phyloP scores from a whole-genome alignment of 2,797 vertebrate species.

The Phalloptychus januarius region DNA sequence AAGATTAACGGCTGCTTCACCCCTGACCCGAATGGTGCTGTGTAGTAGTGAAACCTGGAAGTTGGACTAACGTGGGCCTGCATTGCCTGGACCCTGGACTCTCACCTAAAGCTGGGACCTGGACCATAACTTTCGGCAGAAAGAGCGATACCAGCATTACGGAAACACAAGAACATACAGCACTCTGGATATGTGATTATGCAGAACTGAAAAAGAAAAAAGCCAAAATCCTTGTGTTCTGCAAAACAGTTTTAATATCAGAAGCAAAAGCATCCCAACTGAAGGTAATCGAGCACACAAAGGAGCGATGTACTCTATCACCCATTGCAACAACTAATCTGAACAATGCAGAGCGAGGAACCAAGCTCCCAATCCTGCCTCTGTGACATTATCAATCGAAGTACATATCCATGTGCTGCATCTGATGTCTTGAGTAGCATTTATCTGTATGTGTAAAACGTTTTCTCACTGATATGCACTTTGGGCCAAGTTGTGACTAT shows the following conservation, averaged over 20 bases:
- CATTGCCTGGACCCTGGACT: conserved; percentile 44
- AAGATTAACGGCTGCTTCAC: conserved; percentile 79
- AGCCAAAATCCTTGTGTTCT: conserved; percentile 60
- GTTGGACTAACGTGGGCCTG: conserved; percentile 49
- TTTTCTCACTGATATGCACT: conserved; percentile 67
- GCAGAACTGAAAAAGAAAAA: conserved; percentile 28
- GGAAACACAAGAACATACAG: conserved; percentile 33
- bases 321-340: conserved; percentile 16
- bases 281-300: conserved; percentile 5
- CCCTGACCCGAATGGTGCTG: conserved; percentile 69
- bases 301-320: conserved; percentile 5
- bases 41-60: conserved; percentile 64
- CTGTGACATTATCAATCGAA: conserved; percentile 8
- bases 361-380: conserved; percentile 26
- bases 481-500: conserved; percentile 60
- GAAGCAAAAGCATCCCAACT: conserved; percentile 32
- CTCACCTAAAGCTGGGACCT: conserved; percentile 46
- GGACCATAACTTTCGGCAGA: conserved; percentile 43
- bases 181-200: conserved; percentile 24
- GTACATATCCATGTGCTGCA: conserved; percentile 26
- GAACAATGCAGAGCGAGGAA: conserved; percentile 22
- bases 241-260: conserved; percentile 39
- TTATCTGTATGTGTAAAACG: conserved; percentile 47
- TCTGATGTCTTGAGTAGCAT: conserved; percentile 34
- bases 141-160: conserved; percentile 18